These are phyloP conservation scores for Nansenia antarctica DNA, from an alignment of 2,113 vertebrate species.

Conservation along the genomic window DNA sequence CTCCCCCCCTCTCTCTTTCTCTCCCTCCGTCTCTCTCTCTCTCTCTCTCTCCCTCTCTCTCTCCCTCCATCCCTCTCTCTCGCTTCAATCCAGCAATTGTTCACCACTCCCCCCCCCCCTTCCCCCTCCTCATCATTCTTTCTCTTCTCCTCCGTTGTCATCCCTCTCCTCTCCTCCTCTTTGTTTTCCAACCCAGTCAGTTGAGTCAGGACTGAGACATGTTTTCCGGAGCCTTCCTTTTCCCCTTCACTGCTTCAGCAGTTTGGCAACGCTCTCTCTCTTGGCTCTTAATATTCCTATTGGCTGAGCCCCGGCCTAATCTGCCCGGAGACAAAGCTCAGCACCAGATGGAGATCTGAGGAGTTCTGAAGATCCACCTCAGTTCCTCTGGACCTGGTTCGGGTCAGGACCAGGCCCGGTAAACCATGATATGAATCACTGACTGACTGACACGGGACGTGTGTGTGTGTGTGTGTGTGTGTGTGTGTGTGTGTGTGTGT, in stretches of 20 bases:
- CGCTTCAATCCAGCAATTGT: neutral
- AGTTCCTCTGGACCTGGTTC: neutral
- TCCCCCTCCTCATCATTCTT: too few relatives aligned
- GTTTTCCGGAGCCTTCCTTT: conserved; percentile 4
- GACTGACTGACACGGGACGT: neutral
- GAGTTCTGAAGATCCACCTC: neutral
- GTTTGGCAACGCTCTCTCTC: neutral
- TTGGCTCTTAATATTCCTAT: neutral
- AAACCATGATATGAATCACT: neutral
- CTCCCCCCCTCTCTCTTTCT: conserved; percentile 31
- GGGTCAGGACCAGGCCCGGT: conserved; percentile 22
- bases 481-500: conserved; percentile 4
- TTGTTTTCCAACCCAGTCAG: neutral
- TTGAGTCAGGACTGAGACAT: neutral
- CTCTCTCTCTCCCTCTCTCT: neutral
- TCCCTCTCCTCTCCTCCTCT: neutral
- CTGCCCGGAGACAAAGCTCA: conserved; percentile 29
- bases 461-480: conserved; percentile 8
- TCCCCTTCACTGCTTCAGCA: neutral
- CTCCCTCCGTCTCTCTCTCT: conserved; percentile 34
- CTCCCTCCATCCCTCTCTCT: neutral
- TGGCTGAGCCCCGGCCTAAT: conserved; percentile 4
- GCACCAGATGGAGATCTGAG: conserved; percentile 10
- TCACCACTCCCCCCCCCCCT: neutral
- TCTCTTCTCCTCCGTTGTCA: neutral